A percentile compares a stretch with the other conserved stretches of the same genome.
Conservation (phyloP, 2,888 invertebrate species). For the Netelia virgata region DNA sequence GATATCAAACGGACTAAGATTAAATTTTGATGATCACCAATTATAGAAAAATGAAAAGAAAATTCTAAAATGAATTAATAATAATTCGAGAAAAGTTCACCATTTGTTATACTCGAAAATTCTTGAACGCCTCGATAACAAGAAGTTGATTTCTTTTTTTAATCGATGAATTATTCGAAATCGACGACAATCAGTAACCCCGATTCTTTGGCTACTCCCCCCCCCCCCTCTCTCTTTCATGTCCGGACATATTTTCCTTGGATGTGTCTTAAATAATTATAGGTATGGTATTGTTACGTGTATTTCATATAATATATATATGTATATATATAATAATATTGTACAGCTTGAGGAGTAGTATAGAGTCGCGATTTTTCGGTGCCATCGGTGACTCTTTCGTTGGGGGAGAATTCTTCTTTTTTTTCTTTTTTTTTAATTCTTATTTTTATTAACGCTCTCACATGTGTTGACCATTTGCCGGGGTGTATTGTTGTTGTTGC, state of each 20-base stretch:
- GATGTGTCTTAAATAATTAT: constrained; percentile 77
- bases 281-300: constrained; percentile 63
- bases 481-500: constrained; percentile 74
- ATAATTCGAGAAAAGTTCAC: constrained; percentile 18
- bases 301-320: constrained; percentile 50
- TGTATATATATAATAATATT: constrained; percentile 74
- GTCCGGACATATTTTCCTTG: background rate
- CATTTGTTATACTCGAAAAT: constrained; percentile 9
- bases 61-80: too few relatives aligned
- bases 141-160: background rate
- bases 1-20: too few relatives aligned
- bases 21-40: too few relatives aligned
- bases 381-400: constrained; percentile 57
- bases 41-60: too few relatives aligned
- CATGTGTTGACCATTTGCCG: constrained; percentile 82
- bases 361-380: constrained; percentile 54
- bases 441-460: constrained; percentile 18
- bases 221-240: constrained; percentile 61
- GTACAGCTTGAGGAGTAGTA: constrained; percentile 75
- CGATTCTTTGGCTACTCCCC: constrained; percentile 79
- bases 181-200: constrained; percentile 68
- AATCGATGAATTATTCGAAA: constrained; percentile 17
- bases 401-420: constrained; percentile 32
- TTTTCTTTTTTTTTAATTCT: constrained; percentile 40
- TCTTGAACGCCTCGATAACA: constrained; percentile 5